Base-by-base conservation (phyloP, 2,888 invertebrate genomes). In the Drosophila kambysellisi region DNA sequence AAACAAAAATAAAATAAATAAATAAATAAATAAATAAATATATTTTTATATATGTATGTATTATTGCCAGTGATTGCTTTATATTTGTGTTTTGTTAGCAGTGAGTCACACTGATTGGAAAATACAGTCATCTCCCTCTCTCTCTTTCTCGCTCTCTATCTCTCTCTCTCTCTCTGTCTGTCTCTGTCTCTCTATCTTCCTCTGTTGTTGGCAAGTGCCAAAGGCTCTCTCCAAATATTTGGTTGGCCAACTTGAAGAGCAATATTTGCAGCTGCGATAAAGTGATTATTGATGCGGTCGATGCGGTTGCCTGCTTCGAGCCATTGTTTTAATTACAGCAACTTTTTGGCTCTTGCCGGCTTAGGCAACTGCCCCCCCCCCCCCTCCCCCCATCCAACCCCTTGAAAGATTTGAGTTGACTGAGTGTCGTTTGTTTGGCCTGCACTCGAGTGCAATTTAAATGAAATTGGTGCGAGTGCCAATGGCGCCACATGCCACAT, bases 211-310 rank as follows among this genome's bases (percentile, higher is more conserved):
- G 50, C n/a, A 39, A 35, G 25, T 39, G 20, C 52, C 51, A 43
- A 64, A 11, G 33, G 61, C 33, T 48, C 62, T 65, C 50, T 20
- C n/a, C 12, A 51, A 77, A 76, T 77, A 77, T 77, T 76, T 72
- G 66, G 41, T 62, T 41, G 46, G 57, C 50, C 68, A 74, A 64
- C 52, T 64, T 51, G 56, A 77, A 60, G 54, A 57, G 60, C 74
- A 74, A 79, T 79, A 63, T 66, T 74, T 56, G 61, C 20, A 15
- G 29, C 48, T 32, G n/a, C n/a, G 54, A 71, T 73, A 70, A 82
- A 84, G 82, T 79, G 76, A 88, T 84, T 70, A 88, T 82, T 68
- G 73, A 58, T 79, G 85, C 60, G 82, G 69, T 70, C 46, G 41
- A 17, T 29, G 54, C 43, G 62, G 63, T 54, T 74, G 64, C 39